Conservation (phyloP, 2,797 vertebrate species). For the Xyrichtys novacula region DNA sequence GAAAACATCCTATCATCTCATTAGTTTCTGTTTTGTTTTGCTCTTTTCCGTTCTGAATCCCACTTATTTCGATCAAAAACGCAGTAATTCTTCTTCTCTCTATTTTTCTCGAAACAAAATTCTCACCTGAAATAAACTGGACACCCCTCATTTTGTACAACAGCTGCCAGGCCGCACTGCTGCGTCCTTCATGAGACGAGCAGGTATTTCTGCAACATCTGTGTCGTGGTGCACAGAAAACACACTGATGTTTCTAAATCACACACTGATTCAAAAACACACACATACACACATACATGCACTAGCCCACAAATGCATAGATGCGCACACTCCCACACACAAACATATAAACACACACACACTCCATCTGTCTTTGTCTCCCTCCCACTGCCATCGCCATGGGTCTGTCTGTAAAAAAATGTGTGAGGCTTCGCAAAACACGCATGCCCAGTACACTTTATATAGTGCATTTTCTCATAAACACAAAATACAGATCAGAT, state of each 20-base stretch:
- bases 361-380: constrained; percentile 69
- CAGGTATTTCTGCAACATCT: constrained; percentile 49
- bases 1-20: constrained; percentile 14
- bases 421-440: constrained; percentile 41
- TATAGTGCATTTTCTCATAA: constrained; percentile 10
- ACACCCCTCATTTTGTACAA: background rate
- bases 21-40: constrained; percentile 22
- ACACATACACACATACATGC: background rate
- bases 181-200: constrained; percentile 33
- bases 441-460: constrained; percentile 37
- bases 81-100: constrained; percentile 8
- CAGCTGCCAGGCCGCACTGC: constrained; percentile 42
- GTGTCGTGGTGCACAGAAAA: constrained; percentile 34
- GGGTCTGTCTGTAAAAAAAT: constrained; percentile 62
- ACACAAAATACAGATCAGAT: background rate
- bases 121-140: constrained; percentile 44
- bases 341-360: constrained; percentile 31
- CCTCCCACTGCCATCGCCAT: constrained; percentile 60
- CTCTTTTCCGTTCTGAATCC: constrained; percentile 6
- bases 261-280: constrained; percentile 32
- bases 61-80: background rate
- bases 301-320: background rate
- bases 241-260: constrained; percentile 45
- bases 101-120: constrained; percentile 15
- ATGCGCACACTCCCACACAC: constrained; percentile 26